phyloP scores from a whole-genome alignment of 2,888 invertebrate genomes.

The Ochropleura plecta region DNA sequence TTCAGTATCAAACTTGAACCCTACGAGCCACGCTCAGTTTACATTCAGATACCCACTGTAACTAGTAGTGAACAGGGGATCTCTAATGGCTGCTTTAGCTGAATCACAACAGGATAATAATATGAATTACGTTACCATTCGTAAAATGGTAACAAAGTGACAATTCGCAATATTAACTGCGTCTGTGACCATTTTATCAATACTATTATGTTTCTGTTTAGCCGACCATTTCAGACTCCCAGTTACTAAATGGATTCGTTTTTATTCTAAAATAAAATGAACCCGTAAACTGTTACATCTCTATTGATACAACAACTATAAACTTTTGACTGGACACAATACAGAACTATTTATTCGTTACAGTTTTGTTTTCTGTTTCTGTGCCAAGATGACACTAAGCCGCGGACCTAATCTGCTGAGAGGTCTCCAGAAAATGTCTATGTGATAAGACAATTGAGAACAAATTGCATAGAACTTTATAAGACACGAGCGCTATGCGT shows the following conservation, averaged over 20 bases:
- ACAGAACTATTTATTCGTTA: neutral
- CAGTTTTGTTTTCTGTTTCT: conserved; percentile 29
- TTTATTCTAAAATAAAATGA: neutral
- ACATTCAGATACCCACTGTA: neutral
- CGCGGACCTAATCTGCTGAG: conserved; percentile 22
- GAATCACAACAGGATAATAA: no score
- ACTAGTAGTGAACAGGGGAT: neutral
- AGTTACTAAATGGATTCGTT: neutral
- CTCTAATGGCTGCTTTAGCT: no score
- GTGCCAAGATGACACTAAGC: conserved; percentile 30
- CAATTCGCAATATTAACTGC: no score
- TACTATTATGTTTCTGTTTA: no score
- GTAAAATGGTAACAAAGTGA: no score
- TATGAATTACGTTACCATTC: no score
- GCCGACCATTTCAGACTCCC: no score
- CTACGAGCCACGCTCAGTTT: neutral
- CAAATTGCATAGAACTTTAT: conserved; percentile 1
- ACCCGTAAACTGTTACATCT: neutral
- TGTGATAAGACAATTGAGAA: conserved; percentile 20
- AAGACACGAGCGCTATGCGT: neutral
- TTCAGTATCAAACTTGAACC: neutral
- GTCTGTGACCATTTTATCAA: no score
- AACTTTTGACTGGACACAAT: conserved; percentile 1
- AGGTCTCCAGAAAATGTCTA: conserved; percentile 22
- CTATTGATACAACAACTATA: neutral